phyloP scores from a whole-genome alignment of 2,797 vertebrate species.

The Pitangus sulphuratus region DNA sequence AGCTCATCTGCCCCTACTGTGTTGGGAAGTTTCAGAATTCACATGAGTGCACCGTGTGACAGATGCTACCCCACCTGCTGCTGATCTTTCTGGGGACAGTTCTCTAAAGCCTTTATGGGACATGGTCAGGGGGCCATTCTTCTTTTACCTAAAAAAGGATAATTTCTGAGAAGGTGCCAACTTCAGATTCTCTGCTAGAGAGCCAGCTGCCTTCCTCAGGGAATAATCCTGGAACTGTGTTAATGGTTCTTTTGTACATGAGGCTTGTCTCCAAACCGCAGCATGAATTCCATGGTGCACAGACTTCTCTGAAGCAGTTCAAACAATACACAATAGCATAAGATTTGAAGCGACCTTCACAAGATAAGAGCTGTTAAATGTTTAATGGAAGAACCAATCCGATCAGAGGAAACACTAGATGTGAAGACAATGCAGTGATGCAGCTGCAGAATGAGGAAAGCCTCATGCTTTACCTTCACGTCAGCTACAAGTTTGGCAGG shows the following conservation, averaged over 20 bases:
- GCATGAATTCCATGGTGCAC: background rate
- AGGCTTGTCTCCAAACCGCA: background rate
- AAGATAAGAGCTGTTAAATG: background rate
- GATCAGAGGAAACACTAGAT: background rate
- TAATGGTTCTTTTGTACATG: background rate
- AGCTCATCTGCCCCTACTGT: background rate
- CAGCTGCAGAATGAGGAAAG: background rate
- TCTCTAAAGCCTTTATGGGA: background rate
- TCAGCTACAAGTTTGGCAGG: background rate
- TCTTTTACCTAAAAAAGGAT: background rate
- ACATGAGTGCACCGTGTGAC: accelerated
- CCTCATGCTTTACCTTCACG: background rate
- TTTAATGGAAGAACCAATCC: background rate
- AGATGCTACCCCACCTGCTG: background rate
- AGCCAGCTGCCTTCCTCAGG: background rate
- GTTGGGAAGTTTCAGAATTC: background rate
- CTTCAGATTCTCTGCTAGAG: background rate
- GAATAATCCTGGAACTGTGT: background rate
- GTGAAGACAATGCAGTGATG: background rate
- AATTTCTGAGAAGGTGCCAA: slow-evolving; percentile 1
- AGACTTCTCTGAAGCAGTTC: background rate
- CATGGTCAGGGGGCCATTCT: background rate
- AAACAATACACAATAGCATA: background rate
- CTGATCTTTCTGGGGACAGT: background rate
- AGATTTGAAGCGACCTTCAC: background rate